Percentiles rank a stretch among this genome's conserved stretches.
Evolutionary conservation across 2,888 invertebrate genomes (phyloP).

Genomic region (Acrobasis consociella): DNA sequence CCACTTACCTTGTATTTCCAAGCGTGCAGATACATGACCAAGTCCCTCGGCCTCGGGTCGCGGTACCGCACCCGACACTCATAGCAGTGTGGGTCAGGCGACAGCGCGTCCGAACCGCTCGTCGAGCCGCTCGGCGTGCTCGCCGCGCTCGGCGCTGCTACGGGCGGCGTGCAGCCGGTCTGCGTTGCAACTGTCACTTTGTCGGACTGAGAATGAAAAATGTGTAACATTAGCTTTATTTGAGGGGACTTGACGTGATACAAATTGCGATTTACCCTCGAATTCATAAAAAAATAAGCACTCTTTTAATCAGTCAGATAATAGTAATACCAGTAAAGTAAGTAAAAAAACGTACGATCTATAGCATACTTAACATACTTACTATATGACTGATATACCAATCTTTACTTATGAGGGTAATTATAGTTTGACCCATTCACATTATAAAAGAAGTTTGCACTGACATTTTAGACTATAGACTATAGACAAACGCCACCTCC

Average conservation of each 20-base stretch:
- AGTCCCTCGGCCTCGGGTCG: conserved; percentile 95
- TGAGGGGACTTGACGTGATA: no score
- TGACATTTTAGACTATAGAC: not conserved
- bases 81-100: conserved; percentile 93
- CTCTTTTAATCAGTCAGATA: no score
- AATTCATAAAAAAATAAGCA: no score
- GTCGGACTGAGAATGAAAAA: conserved; percentile 58
- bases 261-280: no score
- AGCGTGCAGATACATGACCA: conserved; percentile 98
- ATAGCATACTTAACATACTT: no score
- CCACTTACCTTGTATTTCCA: conserved; percentile 93
- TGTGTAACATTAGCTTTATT: not conserved
- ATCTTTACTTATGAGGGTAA: no score
- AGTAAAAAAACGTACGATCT: no score
- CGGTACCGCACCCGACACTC: conserved; percentile 96
- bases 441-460: not conserved
- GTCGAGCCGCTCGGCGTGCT: conserved; percentile 37
- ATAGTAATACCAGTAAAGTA: no score
- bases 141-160: conserved; percentile 57
- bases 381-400: no score
- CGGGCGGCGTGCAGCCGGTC: conserved; percentile 89
- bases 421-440: not conserved
- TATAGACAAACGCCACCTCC: no score
- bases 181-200: conserved; percentile 93
- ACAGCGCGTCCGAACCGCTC: conserved; percentile 76